These are phyloP conservation scores for Serranus cabrilla DNA, from an alignment of 2,797 vertebrate species.

Conservation along the genomic window DNA sequence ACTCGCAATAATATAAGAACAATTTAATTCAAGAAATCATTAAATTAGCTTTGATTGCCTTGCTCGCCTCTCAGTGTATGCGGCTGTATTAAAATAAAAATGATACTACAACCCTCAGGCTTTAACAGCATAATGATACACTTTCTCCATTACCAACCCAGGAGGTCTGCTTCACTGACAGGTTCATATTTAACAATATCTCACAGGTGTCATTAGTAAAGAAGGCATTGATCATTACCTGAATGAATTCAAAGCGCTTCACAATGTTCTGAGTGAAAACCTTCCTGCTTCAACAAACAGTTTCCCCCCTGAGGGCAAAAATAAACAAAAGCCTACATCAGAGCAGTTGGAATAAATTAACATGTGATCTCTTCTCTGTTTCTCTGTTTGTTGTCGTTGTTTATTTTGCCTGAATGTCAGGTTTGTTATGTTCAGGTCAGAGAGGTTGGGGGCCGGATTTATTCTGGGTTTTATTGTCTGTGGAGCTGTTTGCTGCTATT, in stretches of 20 bases:
- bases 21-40: constrained; percentile 49
- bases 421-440: neutral
- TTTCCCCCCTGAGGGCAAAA: neutral
- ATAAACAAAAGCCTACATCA: constrained; percentile 4
- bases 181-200: constrained; percentile 29
- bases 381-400: neutral
- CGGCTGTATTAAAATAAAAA: constrained; percentile 30
- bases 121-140: constrained; percentile 21
- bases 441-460: neutral
- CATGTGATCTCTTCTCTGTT: constrained; percentile 6
- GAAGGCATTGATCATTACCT: neutral
- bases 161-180: constrained; percentile 22
- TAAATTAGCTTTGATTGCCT: constrained; percentile 27
- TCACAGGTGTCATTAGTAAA: constrained; percentile 1
- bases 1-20: constrained; percentile 37
- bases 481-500: neutral
- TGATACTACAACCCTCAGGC: constrained; percentile 22
- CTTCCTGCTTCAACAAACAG: neutral
- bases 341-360: neutral
- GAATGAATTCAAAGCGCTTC: neutral
- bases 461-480: neutral
- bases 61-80: constrained; percentile 21
- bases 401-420: neutral
- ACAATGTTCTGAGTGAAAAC: neutral
- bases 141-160: constrained; percentile 12